phyloP scores from a whole-genome alignment of 1,140 invertebrate genomes.

The Chironomus striatipennis region DNA sequence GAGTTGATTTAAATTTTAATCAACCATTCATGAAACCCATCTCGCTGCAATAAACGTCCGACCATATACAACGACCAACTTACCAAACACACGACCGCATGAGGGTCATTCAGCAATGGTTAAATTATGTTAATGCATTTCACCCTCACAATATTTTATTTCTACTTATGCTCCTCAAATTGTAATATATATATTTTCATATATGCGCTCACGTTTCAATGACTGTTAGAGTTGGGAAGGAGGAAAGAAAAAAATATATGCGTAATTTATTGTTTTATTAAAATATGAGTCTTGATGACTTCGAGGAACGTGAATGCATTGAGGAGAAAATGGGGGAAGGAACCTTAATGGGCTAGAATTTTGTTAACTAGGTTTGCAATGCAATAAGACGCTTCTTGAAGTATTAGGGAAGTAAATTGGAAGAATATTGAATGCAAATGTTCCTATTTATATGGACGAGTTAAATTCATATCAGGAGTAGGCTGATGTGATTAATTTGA shows the following conservation, averaged over 20 bases:
- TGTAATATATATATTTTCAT: too few relatives aligned
- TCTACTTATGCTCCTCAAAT: too few relatives aligned
- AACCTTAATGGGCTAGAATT: neutral
- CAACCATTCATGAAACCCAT: neutral
- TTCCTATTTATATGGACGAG: too few relatives aligned
- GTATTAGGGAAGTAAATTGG: neutral
- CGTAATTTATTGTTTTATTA: slow-evolving; percentile 9
- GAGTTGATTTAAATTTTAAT: neutral
- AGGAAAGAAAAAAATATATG: neutral
- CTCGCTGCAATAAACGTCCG: neutral
- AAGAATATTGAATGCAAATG: neutral
- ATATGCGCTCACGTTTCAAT: too few relatives aligned
- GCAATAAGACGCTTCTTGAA: neutral
- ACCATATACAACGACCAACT: neutral
- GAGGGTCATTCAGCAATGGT: slow-evolving; percentile 1
- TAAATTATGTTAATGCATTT: slow-evolving; percentile 15
- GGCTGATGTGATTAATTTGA: neutral
- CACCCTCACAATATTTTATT: neutral
- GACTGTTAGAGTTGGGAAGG: too few relatives aligned
- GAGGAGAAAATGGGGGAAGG: neutral
- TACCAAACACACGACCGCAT: neutral
- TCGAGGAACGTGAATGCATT: neutral
- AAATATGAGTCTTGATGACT: neutral
- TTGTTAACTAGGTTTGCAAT: neutral
- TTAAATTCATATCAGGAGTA: neutral